These are phyloP conservation scores for Anhinga anhinga DNA, from an alignment of 2,113 vertebrate genomes.

Conservation along the genomic window DNA sequence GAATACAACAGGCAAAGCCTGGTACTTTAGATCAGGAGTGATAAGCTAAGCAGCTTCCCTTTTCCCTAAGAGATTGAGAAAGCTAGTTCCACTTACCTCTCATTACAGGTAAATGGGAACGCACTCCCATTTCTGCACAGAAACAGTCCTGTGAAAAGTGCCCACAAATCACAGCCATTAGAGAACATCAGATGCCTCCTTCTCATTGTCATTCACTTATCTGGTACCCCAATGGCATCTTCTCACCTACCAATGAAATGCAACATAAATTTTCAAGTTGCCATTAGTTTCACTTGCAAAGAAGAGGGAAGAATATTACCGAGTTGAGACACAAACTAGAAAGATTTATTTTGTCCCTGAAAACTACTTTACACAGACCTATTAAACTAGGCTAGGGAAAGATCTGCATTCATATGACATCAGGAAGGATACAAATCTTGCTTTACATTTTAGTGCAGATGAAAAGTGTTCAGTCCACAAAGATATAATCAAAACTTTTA, in stretches of 20 bases:
- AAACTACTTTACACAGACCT: background rate
- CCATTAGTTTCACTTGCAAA: background rate
- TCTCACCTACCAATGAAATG: background rate
- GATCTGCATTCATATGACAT: background rate
- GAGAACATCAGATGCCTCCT: background rate
- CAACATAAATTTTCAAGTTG: background rate
- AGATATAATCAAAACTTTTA: background rate
- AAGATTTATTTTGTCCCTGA: background rate
- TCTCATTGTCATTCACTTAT: background rate
- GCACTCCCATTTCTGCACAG: background rate
- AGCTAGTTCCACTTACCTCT: background rate
- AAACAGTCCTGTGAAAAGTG: background rate
- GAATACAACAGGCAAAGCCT: background rate
- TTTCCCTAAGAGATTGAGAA: background rate
- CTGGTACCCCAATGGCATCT: background rate
- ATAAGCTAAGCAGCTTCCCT: background rate
- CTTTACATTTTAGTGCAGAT: background rate
- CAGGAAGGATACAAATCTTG: background rate
- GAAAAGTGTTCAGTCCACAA: background rate
- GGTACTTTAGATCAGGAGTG: background rate
- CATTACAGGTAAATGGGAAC: background rate
- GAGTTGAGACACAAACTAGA: background rate
- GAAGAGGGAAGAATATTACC: background rate
- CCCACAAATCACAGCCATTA: background rate
- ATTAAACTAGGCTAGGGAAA: background rate